phyloP scores from a whole-genome alignment of 2,888 invertebrate genomes.

The Tetheella fluctuosa region DNA sequence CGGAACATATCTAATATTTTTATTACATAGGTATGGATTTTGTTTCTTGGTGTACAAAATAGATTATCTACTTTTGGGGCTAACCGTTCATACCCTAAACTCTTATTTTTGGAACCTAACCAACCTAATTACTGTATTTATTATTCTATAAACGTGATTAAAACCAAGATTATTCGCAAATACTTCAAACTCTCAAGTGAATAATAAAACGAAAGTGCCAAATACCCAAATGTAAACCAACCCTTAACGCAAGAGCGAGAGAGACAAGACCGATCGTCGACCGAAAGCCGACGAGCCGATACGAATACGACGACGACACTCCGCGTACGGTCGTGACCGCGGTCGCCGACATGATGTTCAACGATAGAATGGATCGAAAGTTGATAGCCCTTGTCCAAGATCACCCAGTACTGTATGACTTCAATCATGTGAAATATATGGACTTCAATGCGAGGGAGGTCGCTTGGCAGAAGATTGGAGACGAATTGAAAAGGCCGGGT shows the following conservation, averaged over 20 bases:
- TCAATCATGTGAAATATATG: slow-evolving; percentile 68
- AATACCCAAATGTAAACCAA: slow-evolving; percentile 13
- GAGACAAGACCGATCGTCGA: slow-evolving; percentile 20
- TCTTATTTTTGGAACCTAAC: too few species aligned
- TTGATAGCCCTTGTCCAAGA: slow-evolving; percentile 64
- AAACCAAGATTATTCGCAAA: too few species aligned
- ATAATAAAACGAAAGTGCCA: neutral
- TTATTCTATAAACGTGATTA: too few species aligned
- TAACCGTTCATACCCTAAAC: too few species aligned
- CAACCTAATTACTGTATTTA: too few species aligned
- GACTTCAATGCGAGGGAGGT: slow-evolving; percentile 75
- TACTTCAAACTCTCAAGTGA: neutral
- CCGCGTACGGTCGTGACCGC: neutral
- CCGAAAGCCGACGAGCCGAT: slow-evolving; percentile 13
- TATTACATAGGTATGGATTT: too few species aligned
- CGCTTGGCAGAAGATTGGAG: slow-evolving; percentile 77
- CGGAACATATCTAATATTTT: too few species aligned
- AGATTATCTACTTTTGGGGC: too few species aligned
- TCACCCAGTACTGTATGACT: slow-evolving; percentile 67
- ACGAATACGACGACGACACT: slow-evolving; percentile 15
- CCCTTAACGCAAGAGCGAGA: slow-evolving; percentile 17
- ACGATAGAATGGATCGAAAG: slow-evolving; percentile 61
- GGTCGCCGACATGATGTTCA: slow-evolving; percentile 46
- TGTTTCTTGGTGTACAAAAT: too few species aligned
- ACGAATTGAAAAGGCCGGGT: slow-evolving; percentile 71